A percentile compares a stretch with the other conserved stretches of the same genome.
Evolutionary conservation across 2,888 invertebrate genomes (phyloP).

Genomic region (Alentia gelatinosa): DNA sequence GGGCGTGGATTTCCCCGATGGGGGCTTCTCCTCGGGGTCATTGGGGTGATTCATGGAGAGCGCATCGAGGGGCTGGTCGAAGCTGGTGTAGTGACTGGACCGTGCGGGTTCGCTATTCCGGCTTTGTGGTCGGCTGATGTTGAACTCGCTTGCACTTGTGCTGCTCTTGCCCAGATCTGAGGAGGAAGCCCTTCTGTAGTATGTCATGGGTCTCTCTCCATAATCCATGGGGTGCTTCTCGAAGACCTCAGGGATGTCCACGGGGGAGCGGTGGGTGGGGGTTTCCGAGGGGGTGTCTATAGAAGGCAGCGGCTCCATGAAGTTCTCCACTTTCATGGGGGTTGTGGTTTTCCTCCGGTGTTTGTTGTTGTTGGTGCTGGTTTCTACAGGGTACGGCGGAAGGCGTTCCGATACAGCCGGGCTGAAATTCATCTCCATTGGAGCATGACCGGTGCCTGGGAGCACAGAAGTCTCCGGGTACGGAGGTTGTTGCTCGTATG

Average conservation of each 20-base stretch:
- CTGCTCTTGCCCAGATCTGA: conserved; percentile 31
- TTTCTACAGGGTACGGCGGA: background rate
- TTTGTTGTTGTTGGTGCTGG: conserved; percentile 14
- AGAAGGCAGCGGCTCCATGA: conserved; percentile 33
- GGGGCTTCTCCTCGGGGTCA: background rate
- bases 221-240: background rate
- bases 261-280: background rate
- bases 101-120: conserved; percentile 27
- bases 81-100: background rate
- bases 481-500: conserved; percentile 36
- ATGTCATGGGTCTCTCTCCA: background rate
- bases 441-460: background rate
- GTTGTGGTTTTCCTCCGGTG: conserved; percentile 52
- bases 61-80: background rate
- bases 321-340: conserved; percentile 41
- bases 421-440: background rate
- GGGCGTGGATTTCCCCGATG: background rate
- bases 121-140: conserved; percentile 31
- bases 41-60: background rate
- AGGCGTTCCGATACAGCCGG: background rate
- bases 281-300: background rate
- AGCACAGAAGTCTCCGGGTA: background rate
- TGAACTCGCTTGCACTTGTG: conserved; percentile 13
- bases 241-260: background rate
- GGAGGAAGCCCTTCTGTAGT: background rate